Conservation (phyloP, 2,113 vertebrate species). For the Grantiella picta region DNA sequence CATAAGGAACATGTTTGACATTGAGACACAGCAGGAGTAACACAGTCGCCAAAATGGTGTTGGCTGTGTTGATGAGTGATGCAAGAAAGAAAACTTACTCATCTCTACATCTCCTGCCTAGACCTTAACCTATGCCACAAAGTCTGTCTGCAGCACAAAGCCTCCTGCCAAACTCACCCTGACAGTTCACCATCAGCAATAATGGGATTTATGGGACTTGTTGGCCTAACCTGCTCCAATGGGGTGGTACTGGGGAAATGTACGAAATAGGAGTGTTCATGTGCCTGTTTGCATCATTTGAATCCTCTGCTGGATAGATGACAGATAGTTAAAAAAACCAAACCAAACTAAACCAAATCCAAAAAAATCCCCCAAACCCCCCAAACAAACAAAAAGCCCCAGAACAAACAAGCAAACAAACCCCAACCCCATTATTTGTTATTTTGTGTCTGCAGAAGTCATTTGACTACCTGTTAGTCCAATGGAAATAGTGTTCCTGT, state of each 20-base stretch:
- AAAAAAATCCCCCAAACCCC: not conserved
- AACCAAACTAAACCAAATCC: not conserved
- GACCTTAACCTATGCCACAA: not conserved
- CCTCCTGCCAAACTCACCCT: not conserved
- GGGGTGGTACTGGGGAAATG: not conserved
- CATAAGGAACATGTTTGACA: not conserved
- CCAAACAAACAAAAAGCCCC: too few species aligned
- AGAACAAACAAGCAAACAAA: not conserved
- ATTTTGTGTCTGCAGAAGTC: fast-evolving
- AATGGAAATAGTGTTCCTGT: not conserved
- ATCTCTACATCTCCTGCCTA: not conserved
- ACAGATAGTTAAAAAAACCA: not conserved
- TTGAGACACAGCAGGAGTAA: not conserved
- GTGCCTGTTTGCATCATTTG: not conserved
- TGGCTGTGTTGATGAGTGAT: not conserved
- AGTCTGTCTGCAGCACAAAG: not conserved
- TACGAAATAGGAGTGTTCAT: fast-evolving
- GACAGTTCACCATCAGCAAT: not conserved
- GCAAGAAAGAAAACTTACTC: not conserved
- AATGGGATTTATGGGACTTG: not conserved
- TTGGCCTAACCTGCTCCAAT: fast-evolving
- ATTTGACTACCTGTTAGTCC: not conserved
- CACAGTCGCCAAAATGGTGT: not conserved
- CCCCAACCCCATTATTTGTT: fast-evolving
- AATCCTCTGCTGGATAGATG: not conserved